Percentiles rank a stretch among this genome's conserved stretches.
These are phyloP conservation scores for Pseudoips prasinana DNA, from an alignment of 2,888 invertebrate species.

Conservation along the genomic window DNA sequence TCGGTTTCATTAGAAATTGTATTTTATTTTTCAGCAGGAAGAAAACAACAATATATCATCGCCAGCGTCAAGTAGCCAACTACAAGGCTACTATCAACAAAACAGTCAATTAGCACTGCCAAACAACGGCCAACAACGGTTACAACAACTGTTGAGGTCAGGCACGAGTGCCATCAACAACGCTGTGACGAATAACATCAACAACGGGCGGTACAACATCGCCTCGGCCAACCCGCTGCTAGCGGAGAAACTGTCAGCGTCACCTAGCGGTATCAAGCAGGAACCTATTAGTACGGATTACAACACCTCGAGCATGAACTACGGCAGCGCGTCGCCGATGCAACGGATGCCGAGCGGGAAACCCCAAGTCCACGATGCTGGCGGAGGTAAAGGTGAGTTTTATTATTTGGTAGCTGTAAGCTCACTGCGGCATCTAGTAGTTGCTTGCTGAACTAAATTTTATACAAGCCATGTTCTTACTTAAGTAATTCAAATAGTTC, in stretches of 20 bases:
- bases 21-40: too few species aligned
- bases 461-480: background rate
- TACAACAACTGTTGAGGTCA: conserved; percentile 70
- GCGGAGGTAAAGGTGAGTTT: conserved; percentile 80
- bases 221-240: conserved; percentile 93
- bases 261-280: conserved; percentile 84
- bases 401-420: conserved; percentile 24
- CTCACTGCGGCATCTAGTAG: conserved; percentile 19
- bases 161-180: conserved; percentile 76
- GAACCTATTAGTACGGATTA: conserved; percentile 77
- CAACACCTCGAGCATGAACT: conserved; percentile 76
- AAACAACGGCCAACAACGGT: conserved; percentile 68
- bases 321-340: conserved; percentile 75
- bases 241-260: conserved; percentile 91
- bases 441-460: conserved; percentile 6
- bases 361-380: conserved; percentile 77
- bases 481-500: conserved; percentile 13
- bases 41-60: conserved; percentile 78
- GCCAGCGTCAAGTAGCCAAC: conserved; percentile 66
- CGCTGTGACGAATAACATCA: conserved; percentile 69
- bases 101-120: conserved; percentile 59
- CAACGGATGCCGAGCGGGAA: conserved; percentile 79
- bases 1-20: too few species aligned
- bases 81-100: conserved; percentile 71
- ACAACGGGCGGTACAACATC: conserved; percentile 87